Evolutionary conservation across 2,888 invertebrate species (phyloP).

Genomic region (Acanthococcus lagerstroemiae): DNA sequence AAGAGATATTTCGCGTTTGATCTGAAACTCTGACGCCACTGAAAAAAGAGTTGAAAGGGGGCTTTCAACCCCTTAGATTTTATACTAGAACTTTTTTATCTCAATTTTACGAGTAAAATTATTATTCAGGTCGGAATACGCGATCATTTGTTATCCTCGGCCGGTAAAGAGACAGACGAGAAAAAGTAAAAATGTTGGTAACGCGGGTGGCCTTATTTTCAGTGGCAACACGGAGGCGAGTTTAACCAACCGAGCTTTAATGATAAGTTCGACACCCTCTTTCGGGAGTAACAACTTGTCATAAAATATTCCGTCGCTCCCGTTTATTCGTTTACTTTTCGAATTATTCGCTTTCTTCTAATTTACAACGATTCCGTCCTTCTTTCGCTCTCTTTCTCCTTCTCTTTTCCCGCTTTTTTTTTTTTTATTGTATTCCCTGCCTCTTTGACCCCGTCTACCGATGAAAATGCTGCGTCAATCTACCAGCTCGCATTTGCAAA

Average conservation of each 20-base stretch:
- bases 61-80: no score
- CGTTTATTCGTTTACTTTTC: conserved; percentile 31
- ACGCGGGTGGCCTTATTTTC: conserved; percentile 27
- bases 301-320: conserved; percentile 26
- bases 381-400: not conserved
- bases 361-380: conserved; percentile 28
- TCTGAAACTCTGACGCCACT: no score
- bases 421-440: conserved; percentile 7
- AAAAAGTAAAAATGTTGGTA: not conserved
- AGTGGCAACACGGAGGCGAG: conserved; percentile 3
- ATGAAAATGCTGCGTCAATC: not conserved
- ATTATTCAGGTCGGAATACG: no score
- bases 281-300: conserved; percentile 11
- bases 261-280: conserved; percentile 30
- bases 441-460: conserved; percentile 9
- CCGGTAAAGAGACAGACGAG: no score
- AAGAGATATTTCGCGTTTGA: no score
- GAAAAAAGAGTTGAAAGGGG: no score
- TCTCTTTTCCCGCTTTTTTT: conserved; percentile 4
- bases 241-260: conserved; percentile 29
- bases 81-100: no score
- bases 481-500: conserved; percentile 17
- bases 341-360: conserved; percentile 31
- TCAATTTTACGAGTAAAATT: no score
- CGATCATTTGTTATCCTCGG: no score